phyloP scores from a whole-genome alignment of 2,113 vertebrate genomes.

The Microtus richardsoni region DNA sequence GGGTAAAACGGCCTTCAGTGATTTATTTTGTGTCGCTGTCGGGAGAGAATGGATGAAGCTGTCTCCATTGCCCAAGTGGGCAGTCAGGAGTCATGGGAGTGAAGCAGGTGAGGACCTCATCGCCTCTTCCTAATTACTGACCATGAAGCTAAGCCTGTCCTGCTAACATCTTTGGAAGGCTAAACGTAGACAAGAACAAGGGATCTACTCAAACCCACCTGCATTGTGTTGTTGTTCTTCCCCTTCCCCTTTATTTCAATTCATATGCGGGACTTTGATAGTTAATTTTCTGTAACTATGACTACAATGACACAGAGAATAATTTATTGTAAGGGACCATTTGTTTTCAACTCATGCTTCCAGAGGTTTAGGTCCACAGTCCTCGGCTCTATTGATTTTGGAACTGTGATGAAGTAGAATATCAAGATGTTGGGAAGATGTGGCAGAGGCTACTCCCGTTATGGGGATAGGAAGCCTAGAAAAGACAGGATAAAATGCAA shows the following conservation, averaged over 20 bases:
- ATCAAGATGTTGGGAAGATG: not conserved
- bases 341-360: not conserved
- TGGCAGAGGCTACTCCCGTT: not conserved
- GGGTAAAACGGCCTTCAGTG: conserved; percentile 57
- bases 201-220: not conserved
- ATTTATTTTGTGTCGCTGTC: conserved; percentile 58
- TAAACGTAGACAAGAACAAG: not conserved
- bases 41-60: conserved; percentile 29
- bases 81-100: not conserved
- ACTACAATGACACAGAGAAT: not conserved
- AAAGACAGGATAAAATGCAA: not conserved
- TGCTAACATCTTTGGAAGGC: not conserved
- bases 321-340: not conserved
- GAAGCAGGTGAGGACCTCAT: not conserved
- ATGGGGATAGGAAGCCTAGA: not conserved
- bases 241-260: not conserved
- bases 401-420: not conserved
- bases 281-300: not conserved
- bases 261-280: not conserved
- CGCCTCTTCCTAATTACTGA: conserved; percentile 63
- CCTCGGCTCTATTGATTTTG: not conserved
- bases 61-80: not conserved
- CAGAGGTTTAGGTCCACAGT: not conserved
- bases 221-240: not conserved
- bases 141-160: not conserved